Evolutionary conservation across 2,888 invertebrate species (phyloP).

Genomic region (Melangyna quadrimaculata): DNA sequence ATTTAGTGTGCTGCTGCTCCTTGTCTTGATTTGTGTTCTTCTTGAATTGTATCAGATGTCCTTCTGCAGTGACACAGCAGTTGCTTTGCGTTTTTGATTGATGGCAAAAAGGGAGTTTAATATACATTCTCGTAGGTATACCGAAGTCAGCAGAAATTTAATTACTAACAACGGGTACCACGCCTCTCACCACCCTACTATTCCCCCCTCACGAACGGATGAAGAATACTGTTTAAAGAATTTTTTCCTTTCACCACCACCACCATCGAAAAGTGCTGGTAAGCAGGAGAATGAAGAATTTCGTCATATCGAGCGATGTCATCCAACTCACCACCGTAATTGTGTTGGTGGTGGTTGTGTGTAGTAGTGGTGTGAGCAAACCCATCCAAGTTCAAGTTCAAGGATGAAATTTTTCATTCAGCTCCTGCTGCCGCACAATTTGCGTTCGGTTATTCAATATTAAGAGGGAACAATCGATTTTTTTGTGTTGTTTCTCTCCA

Average conservation of each 20-base stretch:
- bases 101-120: constrained; percentile 14
- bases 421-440: neutral
- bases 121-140: no score
- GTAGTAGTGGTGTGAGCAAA: neutral
- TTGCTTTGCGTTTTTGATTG: constrained; percentile 34
- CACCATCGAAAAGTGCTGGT: neutral
- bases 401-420: constrained; percentile 54
- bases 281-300: neutral
- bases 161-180: constrained; percentile 33
- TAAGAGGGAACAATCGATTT: constrained; percentile 53
- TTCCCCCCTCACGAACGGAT: neutral
- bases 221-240: constrained; percentile 20
- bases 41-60: constrained; percentile 19
- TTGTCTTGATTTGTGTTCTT: neutral
- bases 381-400: constrained; percentile 60
- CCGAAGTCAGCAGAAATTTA: constrained; percentile 38
- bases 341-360: neutral
- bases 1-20: neutral
- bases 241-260: neutral
- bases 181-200: neutral
- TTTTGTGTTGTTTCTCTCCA: neutral
- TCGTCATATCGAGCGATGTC: constrained; percentile 13
- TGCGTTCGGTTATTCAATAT: constrained; percentile 45
- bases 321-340: neutral
- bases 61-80: neutral